Evolutionary conservation across 2,888 invertebrate genomes (phyloP).

Genomic region (Polydrusus cervinus): DNA sequence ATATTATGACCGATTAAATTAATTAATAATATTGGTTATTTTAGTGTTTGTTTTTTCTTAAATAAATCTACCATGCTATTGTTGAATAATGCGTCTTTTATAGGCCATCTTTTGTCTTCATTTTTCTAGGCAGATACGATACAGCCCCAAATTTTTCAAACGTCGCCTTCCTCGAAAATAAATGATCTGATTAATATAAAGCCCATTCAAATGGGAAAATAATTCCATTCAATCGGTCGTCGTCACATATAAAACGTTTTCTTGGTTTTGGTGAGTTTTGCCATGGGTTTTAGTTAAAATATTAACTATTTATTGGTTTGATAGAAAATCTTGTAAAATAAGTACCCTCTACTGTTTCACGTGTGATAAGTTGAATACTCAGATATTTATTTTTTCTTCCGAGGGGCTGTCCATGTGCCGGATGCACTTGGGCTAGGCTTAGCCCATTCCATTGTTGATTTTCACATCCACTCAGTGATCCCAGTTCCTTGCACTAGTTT

Average conservation of each 20-base stretch:
- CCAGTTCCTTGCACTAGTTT: too few relatives aligned
- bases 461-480: too few relatives aligned
- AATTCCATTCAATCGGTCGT: slow-evolving; percentile 27
- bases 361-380: too few relatives aligned
- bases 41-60: background rate
- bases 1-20: too few relatives aligned
- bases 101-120: slow-evolving; percentile 20
- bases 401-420: too few relatives aligned
- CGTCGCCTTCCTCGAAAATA: slow-evolving; percentile 10
- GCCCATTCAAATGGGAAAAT: slow-evolving; percentile 14
- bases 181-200: slow-evolving; percentile 21
- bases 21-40: too few relatives aligned
- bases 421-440: too few relatives aligned
- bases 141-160: slow-evolving; percentile 19
- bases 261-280: slow-evolving; percentile 4
- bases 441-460: too few relatives aligned
- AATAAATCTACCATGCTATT: background rate
- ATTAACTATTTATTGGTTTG: too few relatives aligned
- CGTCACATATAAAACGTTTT: slow-evolving; percentile 12
- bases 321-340: too few relatives aligned
- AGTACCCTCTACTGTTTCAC: too few relatives aligned
- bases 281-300: background rate
- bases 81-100: slow-evolving; percentile 9
- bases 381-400: too few relatives aligned
- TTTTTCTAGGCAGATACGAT: slow-evolving; percentile 9